Evolutionary conservation across 2,113 vertebrate species (phyloP).

Genomic region (Lampris incognitus): DNA sequence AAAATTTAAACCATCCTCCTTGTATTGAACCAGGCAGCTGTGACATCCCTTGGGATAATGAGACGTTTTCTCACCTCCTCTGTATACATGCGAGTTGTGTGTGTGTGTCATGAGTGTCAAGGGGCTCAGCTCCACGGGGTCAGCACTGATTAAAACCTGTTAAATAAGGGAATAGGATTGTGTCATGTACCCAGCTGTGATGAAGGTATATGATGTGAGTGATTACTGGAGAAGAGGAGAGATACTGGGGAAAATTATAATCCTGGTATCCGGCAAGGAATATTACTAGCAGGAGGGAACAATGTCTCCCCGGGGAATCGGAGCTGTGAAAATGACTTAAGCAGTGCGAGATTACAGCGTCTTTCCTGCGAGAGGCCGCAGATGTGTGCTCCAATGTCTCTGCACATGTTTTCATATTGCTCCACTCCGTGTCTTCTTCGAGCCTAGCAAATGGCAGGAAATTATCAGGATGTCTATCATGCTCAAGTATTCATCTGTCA

Average conservation of each 20-base stretch:
- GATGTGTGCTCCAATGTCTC: not conserved
- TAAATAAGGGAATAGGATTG: slow-evolving; percentile 37
- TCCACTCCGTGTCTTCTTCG: not conserved
- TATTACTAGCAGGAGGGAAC: no score
- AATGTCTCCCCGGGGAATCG: not conserved
- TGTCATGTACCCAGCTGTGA: slow-evolving; percentile 33
- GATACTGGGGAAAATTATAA: not conserved
- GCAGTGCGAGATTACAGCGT: not conserved
- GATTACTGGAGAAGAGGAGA: slow-evolving; percentile 24
- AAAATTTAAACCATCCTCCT: slow-evolving; percentile 37
- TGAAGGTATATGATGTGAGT: slow-evolving; percentile 37
- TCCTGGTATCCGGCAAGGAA: not conserved
- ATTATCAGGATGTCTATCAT: slow-evolving; percentile 7
- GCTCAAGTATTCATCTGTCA: slow-evolving; percentile 2
- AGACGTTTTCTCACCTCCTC: slow-evolving; percentile 37
- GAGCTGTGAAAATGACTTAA: not conserved
- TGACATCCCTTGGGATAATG: slow-evolving; percentile 44
- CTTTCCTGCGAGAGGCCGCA: not conserved
- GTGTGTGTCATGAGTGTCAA: slow-evolving; percentile 26
- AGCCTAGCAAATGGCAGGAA: not conserved
- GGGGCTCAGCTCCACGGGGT: slow-evolving; percentile 9
- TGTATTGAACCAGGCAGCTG: slow-evolving; percentile 53
- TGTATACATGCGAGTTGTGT: not conserved
- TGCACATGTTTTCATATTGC: not conserved
- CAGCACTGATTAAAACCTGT: slow-evolving; percentile 40